Evolutionary conservation across 2,113 vertebrate genomes (phyloP), one percentile per base, ranked within the genome.

Genomic region (Verasper variegatus): DNA sequence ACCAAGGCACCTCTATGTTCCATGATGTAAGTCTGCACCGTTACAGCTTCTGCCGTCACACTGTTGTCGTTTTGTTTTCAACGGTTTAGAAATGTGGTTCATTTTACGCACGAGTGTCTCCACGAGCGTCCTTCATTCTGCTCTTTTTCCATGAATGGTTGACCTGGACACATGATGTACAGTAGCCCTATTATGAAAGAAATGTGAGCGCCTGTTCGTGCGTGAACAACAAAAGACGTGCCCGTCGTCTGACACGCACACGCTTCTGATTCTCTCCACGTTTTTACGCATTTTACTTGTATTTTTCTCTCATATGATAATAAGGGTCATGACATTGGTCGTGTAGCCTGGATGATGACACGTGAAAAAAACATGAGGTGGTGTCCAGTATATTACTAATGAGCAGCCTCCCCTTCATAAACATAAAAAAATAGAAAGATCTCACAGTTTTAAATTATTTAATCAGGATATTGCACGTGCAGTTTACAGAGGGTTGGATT

Each of bases 1-100:
- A 92, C 15, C 91, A 90, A 78, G 87, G 84, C 70, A 74, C 82
- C 78, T 66, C 91, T 64, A 78, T 92, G 10, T 87, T 93, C 6
- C 91, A 92, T 40, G 92, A 93, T 64, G 92, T 93, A 35, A 93
- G 92, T 92, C 20, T 18, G 27, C 68, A 1, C 42, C 18, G 10
- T 0, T n/a, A 15, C 68, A 10, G 51, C 8, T 54, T 8, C 20
- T 21, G 8, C 8, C 8, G 8, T 0, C 6, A 60, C 11, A 31
- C 4, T 15, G 1, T 1, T 26, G 1, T 35, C 9, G 24, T 35
- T 40, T 64, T 20, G 9, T 35, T 60, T 20, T 12, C 0, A 60
- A 15, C 0, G 0, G 0, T 21, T 11, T 13, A 49, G 51, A n/a
- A 54, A 3, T 2, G 24, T 24, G 9, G 60, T 42, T 45, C 0